A percentile compares a stretch with the other conserved stretches of the same genome.
Evolutionary conservation across 2,888 invertebrate genomes (phyloP).

Genomic region (Ornithoptera alexandrae): DNA sequence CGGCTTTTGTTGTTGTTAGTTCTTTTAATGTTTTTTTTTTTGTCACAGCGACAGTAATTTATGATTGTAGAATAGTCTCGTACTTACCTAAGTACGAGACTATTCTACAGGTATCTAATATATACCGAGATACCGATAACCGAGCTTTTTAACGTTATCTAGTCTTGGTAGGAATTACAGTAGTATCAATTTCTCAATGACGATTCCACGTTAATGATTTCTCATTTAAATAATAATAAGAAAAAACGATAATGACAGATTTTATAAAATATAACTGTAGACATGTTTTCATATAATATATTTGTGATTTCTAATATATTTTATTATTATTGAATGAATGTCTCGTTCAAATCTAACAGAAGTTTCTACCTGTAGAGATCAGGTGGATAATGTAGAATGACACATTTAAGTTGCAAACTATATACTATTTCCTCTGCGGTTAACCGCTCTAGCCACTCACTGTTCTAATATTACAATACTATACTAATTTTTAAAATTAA

Average conservation of each 20-base stretch:
- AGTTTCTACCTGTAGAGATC: neutral
- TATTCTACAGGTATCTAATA: neutral
- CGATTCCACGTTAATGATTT: too few relatives aligned
- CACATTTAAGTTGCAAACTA: conserved; percentile 7
- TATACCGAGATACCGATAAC: neutral
- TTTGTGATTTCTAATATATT: too few relatives aligned
- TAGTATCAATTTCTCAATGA: neutral
- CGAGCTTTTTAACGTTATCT: neutral
- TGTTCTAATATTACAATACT: conserved; percentile 7
- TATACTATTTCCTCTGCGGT: conserved; percentile 11
- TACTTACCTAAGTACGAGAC: neutral
- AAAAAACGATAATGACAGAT: too few relatives aligned
- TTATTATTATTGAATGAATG: too few relatives aligned
- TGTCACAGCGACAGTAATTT: neutral
- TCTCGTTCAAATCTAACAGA: neutral
- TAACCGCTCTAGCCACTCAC: conserved; percentile 14
- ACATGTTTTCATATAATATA: too few relatives aligned
- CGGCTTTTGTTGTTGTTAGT: neutral
- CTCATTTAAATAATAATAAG: too few relatives aligned
- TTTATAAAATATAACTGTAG: too few relatives aligned
- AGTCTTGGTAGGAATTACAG: neutral
- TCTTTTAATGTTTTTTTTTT: neutral
- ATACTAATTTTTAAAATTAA: neutral
- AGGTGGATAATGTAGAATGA: neutral
- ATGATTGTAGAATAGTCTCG: neutral